phyloP scores from a whole-genome alignment of 2,797 vertebrate species.

The Galaxias olidus region DNA sequence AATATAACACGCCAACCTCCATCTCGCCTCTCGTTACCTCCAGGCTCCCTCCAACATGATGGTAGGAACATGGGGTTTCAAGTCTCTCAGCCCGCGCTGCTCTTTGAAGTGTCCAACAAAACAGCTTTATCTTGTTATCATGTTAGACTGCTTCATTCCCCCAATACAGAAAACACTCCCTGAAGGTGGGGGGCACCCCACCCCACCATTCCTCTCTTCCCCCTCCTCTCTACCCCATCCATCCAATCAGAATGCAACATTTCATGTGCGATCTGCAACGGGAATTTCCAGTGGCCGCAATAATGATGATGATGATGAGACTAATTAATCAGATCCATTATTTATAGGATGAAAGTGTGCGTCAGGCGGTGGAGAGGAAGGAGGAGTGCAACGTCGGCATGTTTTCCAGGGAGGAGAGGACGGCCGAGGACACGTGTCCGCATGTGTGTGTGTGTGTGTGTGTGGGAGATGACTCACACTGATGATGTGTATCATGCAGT shows the following conservation, averaged over 20 bases:
- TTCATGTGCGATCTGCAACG: slow-evolving; percentile 61
- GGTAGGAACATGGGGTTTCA: slow-evolving; percentile 11
- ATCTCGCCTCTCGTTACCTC: not conserved
- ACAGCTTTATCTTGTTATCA: slow-evolving; percentile 73
- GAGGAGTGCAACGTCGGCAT: slow-evolving; percentile 51
- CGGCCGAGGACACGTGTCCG: not conserved
- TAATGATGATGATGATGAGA: slow-evolving; percentile 56
- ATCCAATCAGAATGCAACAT: slow-evolving; percentile 27
- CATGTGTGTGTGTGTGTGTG: slow-evolving; percentile 19
- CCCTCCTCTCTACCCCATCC: slow-evolving; percentile 24
- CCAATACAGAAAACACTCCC: slow-evolving; percentile 9
- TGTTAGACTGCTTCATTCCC: slow-evolving; percentile 68
- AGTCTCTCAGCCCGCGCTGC: slow-evolving; percentile 35
- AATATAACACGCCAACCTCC: not conserved
- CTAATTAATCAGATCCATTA: slow-evolving; percentile 72
- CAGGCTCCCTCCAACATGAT: slow-evolving; percentile 34
- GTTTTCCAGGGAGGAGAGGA: slow-evolving; percentile 30
- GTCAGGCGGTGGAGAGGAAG: slow-evolving; percentile 8
- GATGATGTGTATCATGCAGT: no score
- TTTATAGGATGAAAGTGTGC: slow-evolving; percentile 50
- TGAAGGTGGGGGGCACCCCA: slow-evolving; percentile 2
- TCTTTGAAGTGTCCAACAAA: slow-evolving; percentile 61
- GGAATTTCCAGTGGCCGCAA: slow-evolving; percentile 52
- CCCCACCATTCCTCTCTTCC: slow-evolving; percentile 39
- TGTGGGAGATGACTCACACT: not conserved